phyloP scores from a whole-genome alignment of 2,797 vertebrate genomes.

The Mormyrus hasselquistii region DNA sequence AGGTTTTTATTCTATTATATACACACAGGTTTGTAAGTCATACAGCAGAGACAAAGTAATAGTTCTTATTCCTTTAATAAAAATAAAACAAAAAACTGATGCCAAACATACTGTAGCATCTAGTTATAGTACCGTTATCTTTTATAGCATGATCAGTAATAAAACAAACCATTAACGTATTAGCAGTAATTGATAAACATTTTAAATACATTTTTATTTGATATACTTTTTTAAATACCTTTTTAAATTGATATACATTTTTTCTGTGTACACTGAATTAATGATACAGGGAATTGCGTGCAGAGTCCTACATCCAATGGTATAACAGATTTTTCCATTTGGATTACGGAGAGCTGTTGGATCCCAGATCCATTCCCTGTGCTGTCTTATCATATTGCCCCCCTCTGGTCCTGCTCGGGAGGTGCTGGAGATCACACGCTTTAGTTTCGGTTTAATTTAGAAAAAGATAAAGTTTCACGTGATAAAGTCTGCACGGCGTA shows the following conservation, averaged over 20 bases:
- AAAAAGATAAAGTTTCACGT: slow-evolving; percentile 5
- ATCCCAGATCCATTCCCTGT: slow-evolving; percentile 25
- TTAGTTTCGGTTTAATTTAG: slow-evolving; percentile 13
- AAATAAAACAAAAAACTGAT: slow-evolving; percentile 55
- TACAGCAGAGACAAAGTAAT: neutral
- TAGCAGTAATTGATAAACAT: slow-evolving; percentile 23
- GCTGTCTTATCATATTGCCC: neutral
- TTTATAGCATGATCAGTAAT: slow-evolving; percentile 34
- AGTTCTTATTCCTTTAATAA: slow-evolving; percentile 59
- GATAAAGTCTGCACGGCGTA: neutral
- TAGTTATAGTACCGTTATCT: slow-evolving; percentile 34
- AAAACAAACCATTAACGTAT: slow-evolving; percentile 28
- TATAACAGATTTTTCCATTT: neutral
- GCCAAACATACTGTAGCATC: slow-evolving; percentile 50
- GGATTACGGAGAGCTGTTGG: slow-evolving; percentile 14
- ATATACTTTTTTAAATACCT: slow-evolving; percentile 3
- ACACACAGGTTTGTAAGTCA: neutral
- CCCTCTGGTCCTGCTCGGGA: neutral
- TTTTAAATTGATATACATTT: neutral
- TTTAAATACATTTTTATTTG: slow-evolving; percentile 9
- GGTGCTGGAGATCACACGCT: neutral
- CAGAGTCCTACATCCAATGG: slow-evolving; percentile 17
- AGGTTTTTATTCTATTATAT: neutral
- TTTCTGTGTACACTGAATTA: slow-evolving; percentile 25
- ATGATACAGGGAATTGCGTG: neutral